phyloP scores from a whole-genome alignment of 2,888 invertebrate species.

The Trissolcus brochymenae region DNA sequence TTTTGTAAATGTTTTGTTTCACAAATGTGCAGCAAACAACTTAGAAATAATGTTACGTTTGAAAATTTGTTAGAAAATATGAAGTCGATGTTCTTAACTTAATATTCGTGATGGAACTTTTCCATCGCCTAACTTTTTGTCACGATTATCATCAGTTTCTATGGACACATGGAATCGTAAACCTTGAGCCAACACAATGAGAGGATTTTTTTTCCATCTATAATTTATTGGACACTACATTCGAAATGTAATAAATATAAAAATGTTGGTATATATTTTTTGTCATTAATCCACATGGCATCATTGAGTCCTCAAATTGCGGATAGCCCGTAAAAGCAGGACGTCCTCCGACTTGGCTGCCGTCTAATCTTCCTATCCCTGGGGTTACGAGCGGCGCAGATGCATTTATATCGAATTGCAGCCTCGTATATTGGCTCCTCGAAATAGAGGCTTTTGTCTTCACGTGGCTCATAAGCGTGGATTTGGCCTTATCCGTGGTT shows the following conservation, averaged over 20 bases:
- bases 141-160: too few relatives aligned
- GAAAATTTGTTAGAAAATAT: too few relatives aligned
- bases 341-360: constrained; percentile 64
- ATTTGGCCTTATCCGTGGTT: constrained; percentile 70
- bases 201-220: too few relatives aligned
- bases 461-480: constrained; percentile 74
- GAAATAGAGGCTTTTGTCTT: constrained; percentile 75
- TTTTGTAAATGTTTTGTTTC: too few relatives aligned
- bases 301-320: constrained; percentile 61
- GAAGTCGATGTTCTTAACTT: too few relatives aligned
- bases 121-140: too few relatives aligned
- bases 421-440: constrained; percentile 68
- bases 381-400: constrained; percentile 67
- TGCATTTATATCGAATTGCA: constrained; percentile 73
- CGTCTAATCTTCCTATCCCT: constrained; percentile 65
- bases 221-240: not conserved
- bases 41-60: too few relatives aligned
- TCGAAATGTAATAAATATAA: constrained; percentile 47
- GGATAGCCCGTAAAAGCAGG: constrained; percentile 57
- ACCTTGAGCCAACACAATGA: not conserved
- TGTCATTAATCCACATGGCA: constrained; percentile 64
- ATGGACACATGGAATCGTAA: not conserved
- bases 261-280: constrained; percentile 55
- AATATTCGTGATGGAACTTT: too few relatives aligned
- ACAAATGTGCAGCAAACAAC: too few relatives aligned